Evolutionary conservation across 2,797 vertebrate genomes (phyloP).

Genomic region (Lepus oiostolus): DNA sequence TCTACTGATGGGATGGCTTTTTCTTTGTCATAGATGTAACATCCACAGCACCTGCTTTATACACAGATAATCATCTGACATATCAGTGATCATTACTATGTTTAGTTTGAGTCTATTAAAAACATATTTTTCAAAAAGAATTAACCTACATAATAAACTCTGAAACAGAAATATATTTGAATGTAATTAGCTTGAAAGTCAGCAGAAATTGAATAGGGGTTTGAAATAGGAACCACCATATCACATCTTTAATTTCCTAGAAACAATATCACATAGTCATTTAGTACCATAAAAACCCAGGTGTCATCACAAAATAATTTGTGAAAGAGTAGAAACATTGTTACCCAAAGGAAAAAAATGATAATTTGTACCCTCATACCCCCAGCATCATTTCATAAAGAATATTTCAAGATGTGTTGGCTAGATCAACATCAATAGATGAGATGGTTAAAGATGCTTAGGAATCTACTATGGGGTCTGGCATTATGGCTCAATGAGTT

Average conservation of each 20-base stretch:
- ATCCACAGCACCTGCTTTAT: conserved; percentile 33
- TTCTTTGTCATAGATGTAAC: neutral
- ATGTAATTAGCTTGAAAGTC: conserved; percentile 61
- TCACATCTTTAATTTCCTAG: conserved; percentile 56
- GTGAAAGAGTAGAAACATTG: neutral
- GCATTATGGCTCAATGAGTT: no score
- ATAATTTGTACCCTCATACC: neutral
- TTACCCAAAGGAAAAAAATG: conserved; percentile 11
- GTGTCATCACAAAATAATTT: conserved; percentile 40
- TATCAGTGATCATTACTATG: neutral
- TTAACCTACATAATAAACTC: conserved; percentile 30
- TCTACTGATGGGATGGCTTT: neutral
- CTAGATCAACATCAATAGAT: neutral
- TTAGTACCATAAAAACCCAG: conserved; percentile 36
- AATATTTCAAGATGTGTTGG: conserved; percentile 29
- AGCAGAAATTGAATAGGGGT: conserved; percentile 58
- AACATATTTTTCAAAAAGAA: conserved; percentile 53
- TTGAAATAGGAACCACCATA: conserved; percentile 56
- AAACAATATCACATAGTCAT: conserved; percentile 38
- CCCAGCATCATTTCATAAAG: conserved; percentile 10
- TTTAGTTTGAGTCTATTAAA: conserved; percentile 49
- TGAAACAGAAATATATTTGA: neutral
- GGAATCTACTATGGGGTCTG: neutral
- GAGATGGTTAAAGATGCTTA: neutral
- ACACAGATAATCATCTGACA: conserved; percentile 28